Base-by-base conservation (phyloP, 2,797 vertebrate species). In the Yasuhikotakia modesta region DNA sequence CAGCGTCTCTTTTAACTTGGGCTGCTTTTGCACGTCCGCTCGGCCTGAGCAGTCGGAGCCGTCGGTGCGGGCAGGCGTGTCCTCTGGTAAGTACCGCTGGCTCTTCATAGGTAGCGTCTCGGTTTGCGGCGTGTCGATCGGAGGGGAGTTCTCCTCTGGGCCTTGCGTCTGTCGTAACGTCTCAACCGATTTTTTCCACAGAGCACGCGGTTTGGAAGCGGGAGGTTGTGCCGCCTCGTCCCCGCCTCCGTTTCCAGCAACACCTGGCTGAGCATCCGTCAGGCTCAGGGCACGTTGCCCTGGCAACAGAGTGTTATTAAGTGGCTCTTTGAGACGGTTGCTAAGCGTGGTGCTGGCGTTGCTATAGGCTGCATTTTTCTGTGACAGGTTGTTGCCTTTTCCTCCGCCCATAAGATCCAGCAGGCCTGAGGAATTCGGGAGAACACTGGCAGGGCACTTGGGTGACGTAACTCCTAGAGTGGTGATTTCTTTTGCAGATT, bases 121-220 rank as follows among this genome's bases (percentile, higher is more conserved):
- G 0, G 90, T 87, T 0, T 91, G 60, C 0, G 85, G 89, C 0
- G 92, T 86, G 0, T 93, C 82, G 48, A 95, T 88, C 60, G 19
- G 93, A 35, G 67, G 63, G 84, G 0, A 93, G 90, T 1, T 91
- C 84, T 5, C 94, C 91, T 79, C 91, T 74, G 87, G 91, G 80
- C 90, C 87, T 61, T 91, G 94, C 65, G 89, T 89, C 79, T 95
- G 95, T 17, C 96, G 96, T 52, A 99, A 82, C 0, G 97, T 98
- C 75, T 99, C 97, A 21, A 99, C 94, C 0, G 97, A 98, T 79
- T 99, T 99, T 88, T 92, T 98, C 97, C 97, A 99, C 73, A 99
- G 93, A 63, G 96, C 95, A 58, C 97, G 91, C 0, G 97, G 94
- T 60, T 97, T 95, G 4, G 96, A 96, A 4, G 93, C 95, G 0